phyloP scores from a whole-genome alignment of 2,113 vertebrate genomes.

The Lates calcarifer region DNA sequence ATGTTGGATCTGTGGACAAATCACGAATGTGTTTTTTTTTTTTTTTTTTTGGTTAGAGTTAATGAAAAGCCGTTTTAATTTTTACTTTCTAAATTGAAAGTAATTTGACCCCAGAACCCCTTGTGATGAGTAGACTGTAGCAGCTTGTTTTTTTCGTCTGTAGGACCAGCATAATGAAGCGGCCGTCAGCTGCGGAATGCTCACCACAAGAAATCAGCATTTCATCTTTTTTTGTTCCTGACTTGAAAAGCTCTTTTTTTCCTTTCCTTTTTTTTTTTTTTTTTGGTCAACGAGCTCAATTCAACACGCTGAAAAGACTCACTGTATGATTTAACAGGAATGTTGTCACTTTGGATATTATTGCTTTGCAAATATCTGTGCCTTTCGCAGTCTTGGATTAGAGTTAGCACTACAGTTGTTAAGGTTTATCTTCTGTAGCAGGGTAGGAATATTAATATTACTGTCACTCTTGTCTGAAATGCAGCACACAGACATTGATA shows the following conservation, averaged over 20 bases:
- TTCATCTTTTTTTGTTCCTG: slow-evolving; percentile 68
- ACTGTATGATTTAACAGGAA: slow-evolving; percentile 78
- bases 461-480: slow-evolving; percentile 60
- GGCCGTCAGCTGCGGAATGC: slow-evolving; percentile 75
- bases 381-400: slow-evolving; percentile 79
- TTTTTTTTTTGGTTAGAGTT: no score
- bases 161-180: slow-evolving; percentile 75
- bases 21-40: no score
- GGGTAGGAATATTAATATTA: slow-evolving; percentile 73
- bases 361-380: slow-evolving; percentile 84
- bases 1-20: slow-evolving; percentile 55
- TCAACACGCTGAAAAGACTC: slow-evolving; percentile 65
- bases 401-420: slow-evolving; percentile 75
- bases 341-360: slow-evolving; percentile 78
- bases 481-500: slow-evolving; percentile 56
- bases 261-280: slow-evolving; percentile 43
- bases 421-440: slow-evolving; percentile 75
- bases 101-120: slow-evolving; percentile 45
- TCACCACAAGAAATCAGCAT: slow-evolving; percentile 72
- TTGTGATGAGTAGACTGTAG: slow-evolving; percentile 68
- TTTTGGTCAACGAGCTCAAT: slow-evolving; percentile 54
- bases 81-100: slow-evolving; percentile 54
- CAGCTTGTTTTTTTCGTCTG: slow-evolving; percentile 65
- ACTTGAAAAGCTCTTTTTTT: slow-evolving; percentile 72
- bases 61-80: no score